Percentiles rank a stretch among this genome's conserved stretches.
Evolutionary conservation across 2,797 vertebrate species (phyloP).

Genomic region (Acipenser ruthenus): DNA sequence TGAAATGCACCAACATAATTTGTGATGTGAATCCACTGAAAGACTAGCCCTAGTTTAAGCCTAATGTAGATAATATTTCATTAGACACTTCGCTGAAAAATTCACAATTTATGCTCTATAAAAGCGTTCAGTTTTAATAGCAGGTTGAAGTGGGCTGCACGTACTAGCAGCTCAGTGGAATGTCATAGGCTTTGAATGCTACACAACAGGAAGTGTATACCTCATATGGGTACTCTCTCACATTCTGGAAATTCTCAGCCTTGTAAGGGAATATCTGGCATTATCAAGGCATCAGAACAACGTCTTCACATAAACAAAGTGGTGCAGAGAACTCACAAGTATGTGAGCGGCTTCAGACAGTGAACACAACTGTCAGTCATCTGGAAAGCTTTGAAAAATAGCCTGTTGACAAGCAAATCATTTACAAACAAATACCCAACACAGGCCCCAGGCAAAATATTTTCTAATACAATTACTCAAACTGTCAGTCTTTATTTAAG

Average conservation of each 20-base stretch:
- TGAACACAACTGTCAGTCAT: conserved; percentile 43
- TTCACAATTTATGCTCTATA: neutral
- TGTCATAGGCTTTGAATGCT: conserved; percentile 27
- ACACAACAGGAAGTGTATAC: conserved; percentile 53
- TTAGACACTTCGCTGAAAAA: neutral
- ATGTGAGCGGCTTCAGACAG: conserved; percentile 49
- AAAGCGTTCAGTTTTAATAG: neutral
- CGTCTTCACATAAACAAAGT: conserved; percentile 63
- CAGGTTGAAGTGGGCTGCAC: neutral
- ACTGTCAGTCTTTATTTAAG: conserved; percentile 5
- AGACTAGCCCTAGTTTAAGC: too few species aligned
- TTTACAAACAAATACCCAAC: conserved; percentile 47
- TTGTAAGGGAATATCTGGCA: conserved; percentile 66
- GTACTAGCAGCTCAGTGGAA: conserved; percentile 22
- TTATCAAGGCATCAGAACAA: conserved; percentile 61
- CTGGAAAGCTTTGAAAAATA: conserved; percentile 40
- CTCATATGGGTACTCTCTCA: conserved; percentile 60
- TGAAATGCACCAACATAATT: too few species aligned
- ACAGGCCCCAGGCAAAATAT: conserved; percentile 26
- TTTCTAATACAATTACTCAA: conserved; percentile 25
- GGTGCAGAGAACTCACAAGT: conserved; percentile 57
- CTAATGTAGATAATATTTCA: too few species aligned
- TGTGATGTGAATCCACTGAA: too few species aligned
- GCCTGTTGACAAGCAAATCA: conserved; percentile 52
- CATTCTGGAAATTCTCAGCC: conserved; percentile 49